A percentile compares a stretch with the other conserved stretches of the same genome.
Evolutionary conservation across 53 echinoderm and acorn worm species (phyloP).

Genomic region (Echinarachnius parma): DNA sequence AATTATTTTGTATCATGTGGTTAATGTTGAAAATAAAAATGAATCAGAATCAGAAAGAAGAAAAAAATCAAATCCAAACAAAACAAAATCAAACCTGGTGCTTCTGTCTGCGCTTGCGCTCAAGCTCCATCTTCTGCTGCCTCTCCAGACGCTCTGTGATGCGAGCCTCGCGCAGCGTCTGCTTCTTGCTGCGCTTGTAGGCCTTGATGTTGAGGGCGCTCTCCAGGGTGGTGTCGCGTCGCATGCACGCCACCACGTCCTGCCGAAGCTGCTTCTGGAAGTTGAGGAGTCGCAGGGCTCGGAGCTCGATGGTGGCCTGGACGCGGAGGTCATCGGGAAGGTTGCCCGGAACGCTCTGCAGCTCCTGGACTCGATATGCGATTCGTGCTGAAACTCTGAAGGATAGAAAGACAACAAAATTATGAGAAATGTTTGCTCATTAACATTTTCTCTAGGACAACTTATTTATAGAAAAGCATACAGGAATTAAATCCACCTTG

Average conservation of each 20-base stretch:
- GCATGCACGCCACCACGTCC: slow-evolving; percentile 93
- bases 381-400: slow-evolving; percentile 82
- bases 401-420: no score
- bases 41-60: no score
- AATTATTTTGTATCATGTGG: no score
- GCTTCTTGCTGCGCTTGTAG: slow-evolving; percentile 96
- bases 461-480: no score
- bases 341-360: slow-evolving; percentile 82
- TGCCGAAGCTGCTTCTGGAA: slow-evolving; percentile 97
- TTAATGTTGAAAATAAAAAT: no score
- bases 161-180: slow-evolving; percentile 91
- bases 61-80: no score
- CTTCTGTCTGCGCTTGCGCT: slow-evolving; percentile 89
- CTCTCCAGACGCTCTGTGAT: slow-evolving; percentile 95
- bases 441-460: no score
- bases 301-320: slow-evolving; percentile 89
- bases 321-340: slow-evolving; percentile 79
- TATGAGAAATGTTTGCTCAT: no score
- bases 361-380: slow-evolving; percentile 85
- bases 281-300: slow-evolving; percentile 86
- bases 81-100: slow-evolving; percentile 67
- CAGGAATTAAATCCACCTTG: no score
- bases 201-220: slow-evolving; percentile 97
- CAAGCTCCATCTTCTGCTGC: slow-evolving; percentile 95
- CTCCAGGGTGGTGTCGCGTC: slow-evolving; percentile 92